Conservation (phyloP, 1,140 invertebrate genomes). For the Cecropterus lyciades region DNA sequence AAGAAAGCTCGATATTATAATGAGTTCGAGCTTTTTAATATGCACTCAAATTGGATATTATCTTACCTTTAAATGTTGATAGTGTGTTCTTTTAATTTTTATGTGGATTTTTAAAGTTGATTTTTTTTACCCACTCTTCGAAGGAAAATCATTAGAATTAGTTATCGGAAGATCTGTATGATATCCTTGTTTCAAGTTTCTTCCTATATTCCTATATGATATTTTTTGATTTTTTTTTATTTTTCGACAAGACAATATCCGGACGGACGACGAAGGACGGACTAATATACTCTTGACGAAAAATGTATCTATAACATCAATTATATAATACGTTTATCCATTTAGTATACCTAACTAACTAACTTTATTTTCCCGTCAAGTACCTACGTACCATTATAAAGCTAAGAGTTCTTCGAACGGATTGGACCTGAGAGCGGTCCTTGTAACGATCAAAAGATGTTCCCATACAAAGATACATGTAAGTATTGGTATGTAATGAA, state of each 20-base stretch:
- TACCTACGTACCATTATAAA: neutral
- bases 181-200: no score
- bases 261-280: no score
- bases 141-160: no score
- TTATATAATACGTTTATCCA: neutral
- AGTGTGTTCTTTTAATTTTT: neutral
- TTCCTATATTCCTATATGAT: no score
- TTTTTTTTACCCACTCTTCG: no score
- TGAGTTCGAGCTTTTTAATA: slow-evolving; percentile 10
- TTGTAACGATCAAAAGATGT: slow-evolving; percentile 32
- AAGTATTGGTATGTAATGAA: slow-evolving; percentile 43
- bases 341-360: neutral
- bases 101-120: neutral
- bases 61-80: slow-evolving; percentile 1
- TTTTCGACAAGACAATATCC: no score
- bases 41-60: slow-evolving; percentile 7
- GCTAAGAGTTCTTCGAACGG: slow-evolving; percentile 15
- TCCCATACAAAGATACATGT: slow-evolving; percentile 23
- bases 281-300: no score
- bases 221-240: no score
- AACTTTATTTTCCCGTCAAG: neutral
- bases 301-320: no score
- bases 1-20: slow-evolving; percentile 24
- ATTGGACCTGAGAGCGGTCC: slow-evolving; percentile 25
- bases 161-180: no score